Conservation (phyloP, 2,888 invertebrate genomes). For the Pachydiplax longipennis region DNA sequence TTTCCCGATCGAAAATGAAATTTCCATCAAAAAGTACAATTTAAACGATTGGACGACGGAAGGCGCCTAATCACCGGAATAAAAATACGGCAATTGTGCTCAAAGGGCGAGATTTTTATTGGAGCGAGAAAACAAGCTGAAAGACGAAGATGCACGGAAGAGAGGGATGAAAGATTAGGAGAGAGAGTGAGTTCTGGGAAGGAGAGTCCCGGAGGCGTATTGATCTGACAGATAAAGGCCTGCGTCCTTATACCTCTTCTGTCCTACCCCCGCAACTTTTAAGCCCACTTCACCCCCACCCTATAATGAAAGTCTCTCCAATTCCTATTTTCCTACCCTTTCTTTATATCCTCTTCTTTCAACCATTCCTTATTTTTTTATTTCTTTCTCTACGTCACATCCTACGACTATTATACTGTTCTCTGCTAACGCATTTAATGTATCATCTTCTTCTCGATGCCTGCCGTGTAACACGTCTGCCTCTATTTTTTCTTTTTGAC, state of each 20-base stretch:
- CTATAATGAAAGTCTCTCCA: background rate
- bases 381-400: background rate
- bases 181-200: background rate
- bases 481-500: background rate
- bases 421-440: background rate
- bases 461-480: background rate
- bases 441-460: background rate
- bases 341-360: background rate
- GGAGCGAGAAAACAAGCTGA: background rate
- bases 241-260: background rate
- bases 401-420: background rate
- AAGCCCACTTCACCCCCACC: background rate
- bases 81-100: no score
- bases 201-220: constrained; percentile 17
- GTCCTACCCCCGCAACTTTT: background rate
- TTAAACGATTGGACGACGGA: no score
- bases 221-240: constrained; percentile 39
- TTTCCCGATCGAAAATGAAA: no score
- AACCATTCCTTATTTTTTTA: background rate
- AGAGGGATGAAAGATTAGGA: background rate
- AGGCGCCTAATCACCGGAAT: no score
- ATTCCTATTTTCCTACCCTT: background rate
- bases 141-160: background rate
- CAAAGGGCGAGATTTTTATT: background rate
- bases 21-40: no score